Percentiles rank a stretch among this genome's conserved stretches.
Evolutionary conservation across 2,888 invertebrate species (phyloP).

Genomic region (Autographa pulchrina): DNA sequence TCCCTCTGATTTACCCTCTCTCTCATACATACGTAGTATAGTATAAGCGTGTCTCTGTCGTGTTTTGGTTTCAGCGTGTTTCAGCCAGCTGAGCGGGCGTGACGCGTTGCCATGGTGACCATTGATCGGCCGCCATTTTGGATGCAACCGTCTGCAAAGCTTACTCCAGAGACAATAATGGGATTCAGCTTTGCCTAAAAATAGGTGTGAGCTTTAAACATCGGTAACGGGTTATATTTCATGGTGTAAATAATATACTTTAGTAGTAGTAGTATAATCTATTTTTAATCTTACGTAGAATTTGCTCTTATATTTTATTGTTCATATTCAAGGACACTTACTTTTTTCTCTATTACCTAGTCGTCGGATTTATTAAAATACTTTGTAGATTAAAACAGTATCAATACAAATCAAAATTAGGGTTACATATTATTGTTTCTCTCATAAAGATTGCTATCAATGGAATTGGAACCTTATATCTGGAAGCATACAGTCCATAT

Average conservation of each 20-base stretch:
- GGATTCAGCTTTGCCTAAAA: conserved; percentile 57
- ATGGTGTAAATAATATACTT: background rate
- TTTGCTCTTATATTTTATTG: background rate
- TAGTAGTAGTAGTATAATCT: too few species aligned
- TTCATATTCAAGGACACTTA: too few species aligned
- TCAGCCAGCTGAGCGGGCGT: conserved; percentile 78
- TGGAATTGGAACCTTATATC: background rate
- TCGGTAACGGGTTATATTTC: background rate
- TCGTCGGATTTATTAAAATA: too few species aligned
- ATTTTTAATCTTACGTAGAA: background rate
- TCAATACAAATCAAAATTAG: too few species aligned
- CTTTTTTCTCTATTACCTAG: too few species aligned
- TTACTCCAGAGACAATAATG: conserved; percentile 65
- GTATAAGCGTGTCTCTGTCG: conserved; percentile 61
- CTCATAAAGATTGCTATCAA: too few species aligned
- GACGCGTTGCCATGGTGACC: conserved; percentile 85
- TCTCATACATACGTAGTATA: conserved; percentile 53
- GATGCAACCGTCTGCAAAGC: conserved; percentile 83
- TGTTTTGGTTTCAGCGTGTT: conserved; percentile 77
- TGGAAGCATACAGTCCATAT: background rate
- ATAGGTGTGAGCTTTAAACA: conserved; percentile 42
- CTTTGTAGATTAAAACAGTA: too few species aligned
- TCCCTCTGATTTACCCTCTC: conserved; percentile 53
- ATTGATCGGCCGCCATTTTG: conserved; percentile 87
- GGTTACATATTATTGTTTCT: too few species aligned